These are phyloP conservation scores for Tyrannus savana DNA, from an alignment of 2,113 vertebrate genomes.

Conservation along the genomic window DNA sequence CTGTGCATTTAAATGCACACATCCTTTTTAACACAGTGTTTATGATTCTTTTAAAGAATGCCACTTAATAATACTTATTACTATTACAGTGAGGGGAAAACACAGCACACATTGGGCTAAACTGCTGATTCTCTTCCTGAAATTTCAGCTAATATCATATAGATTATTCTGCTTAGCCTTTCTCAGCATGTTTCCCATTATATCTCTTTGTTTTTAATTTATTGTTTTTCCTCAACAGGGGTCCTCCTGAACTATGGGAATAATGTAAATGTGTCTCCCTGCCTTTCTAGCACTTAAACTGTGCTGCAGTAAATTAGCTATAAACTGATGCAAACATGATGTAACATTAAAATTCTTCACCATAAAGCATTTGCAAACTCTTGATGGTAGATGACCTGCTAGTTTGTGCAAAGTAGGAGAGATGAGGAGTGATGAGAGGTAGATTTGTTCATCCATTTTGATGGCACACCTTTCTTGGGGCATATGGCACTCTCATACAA, in stretches of 20 bases:
- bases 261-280: slow-evolving; percentile 1
- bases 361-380: background rate
- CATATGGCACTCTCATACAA: slow-evolving; percentile 76
- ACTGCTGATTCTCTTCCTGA: background rate
- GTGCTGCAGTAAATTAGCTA: slow-evolving; percentile 29
- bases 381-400: background rate
- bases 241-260: background rate
- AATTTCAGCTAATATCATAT: background rate
- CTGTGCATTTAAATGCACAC: background rate
- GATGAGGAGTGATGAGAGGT: slow-evolving; percentile 14
- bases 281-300: background rate
- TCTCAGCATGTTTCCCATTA: background rate
- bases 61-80: background rate
- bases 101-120: background rate
- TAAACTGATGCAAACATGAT: background rate
- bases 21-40: background rate
- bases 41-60: background rate
- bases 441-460: slow-evolving; percentile 3
- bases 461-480: slow-evolving; percentile 72
- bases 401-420: background rate
- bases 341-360: background rate
- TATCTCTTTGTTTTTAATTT: slow-evolving; percentile 55
- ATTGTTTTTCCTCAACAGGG: slow-evolving; percentile 29
- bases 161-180: slow-evolving; percentile 36
- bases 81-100: background rate